Base-by-base conservation (phyloP, 2,797 vertebrate species). In the Tapera naevia region DNA sequence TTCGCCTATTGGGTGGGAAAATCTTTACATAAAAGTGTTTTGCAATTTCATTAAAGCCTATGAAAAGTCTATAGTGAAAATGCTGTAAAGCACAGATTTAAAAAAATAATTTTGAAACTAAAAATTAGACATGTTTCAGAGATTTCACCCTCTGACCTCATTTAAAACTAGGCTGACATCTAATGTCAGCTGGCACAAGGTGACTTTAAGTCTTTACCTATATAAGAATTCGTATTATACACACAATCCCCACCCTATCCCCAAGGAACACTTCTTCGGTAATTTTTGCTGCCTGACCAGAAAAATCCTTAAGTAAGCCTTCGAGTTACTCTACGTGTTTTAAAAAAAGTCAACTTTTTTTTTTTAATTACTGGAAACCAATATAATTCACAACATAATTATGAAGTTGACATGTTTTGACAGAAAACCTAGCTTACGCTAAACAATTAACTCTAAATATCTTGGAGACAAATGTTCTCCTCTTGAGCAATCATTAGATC, bases 201-300 rank as follows among this genome's bases (percentile, higher is more conserved):
- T 39, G 24, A 84, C 8, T 17, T 57, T 17, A 76, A 83, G 22
- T 61, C 62, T 90, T 83, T 21, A 76, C 37, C 32, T 78, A 54
- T 7, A 8, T 35, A 19, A 57, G 21, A 39, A 32, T 62, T 78
- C 41, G 22, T 51, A 46, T 19, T 46, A 45, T 1, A 78, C 22
- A 22, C 27, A n/a, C 5, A 11, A 2, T 17, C 11, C 17, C 13
- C 5, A 24, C 15, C 4, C 17, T 2, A 4, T 5, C 8, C 15
- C 17, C 39, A 76, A 25, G 4, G 17, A 66, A 66, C 45, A 86
- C 48, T 0, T 4, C 32, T 56, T 13, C 7, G 23, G 22, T 33
- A 46, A 57, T 35, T 82, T 90, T 61, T 91, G 33, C 28, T 62
- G 32, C 27, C 17, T 24, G 53, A 64, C 16, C 12, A 74, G 53